Conservation (phyloP, 2,113 vertebrate species). For the Corythornis vintsioides region DNA sequence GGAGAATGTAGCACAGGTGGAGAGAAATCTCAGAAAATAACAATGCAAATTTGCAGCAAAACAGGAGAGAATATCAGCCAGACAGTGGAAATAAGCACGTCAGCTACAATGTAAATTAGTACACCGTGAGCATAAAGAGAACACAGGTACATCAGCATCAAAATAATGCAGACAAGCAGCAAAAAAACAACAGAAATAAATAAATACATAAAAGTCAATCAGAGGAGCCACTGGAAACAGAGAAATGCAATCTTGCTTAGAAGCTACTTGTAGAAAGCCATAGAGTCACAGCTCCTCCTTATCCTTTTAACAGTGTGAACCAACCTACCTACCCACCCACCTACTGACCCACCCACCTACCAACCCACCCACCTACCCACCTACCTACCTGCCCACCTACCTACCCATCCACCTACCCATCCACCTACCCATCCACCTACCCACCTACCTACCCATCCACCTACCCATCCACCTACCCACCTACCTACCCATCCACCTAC, state of each 20-base stretch:
- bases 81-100: conserved; percentile 25
- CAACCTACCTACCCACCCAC: not conserved
- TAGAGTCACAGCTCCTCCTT: not conserved
- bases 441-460: no score
- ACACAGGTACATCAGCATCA: not conserved
- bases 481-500: no score
- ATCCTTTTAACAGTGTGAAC: not conserved
- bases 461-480: no score
- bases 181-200: conserved; percentile 22
- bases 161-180: not conserved
- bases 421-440: no score
- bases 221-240: not conserved
- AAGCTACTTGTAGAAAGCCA: not conserved
- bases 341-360: no score
- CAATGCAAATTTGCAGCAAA: not conserved
- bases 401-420: no score
- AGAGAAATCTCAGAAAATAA: not conserved
- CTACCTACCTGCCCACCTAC: no score
- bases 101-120: not conserved
- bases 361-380: no score
- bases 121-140: conserved; percentile 16
- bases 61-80: not conserved
- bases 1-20: not conserved
- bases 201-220: not conserved
- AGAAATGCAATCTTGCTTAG: not conserved